Evolutionary conservation across 2,113 vertebrate species (phyloP).

Genomic region (Marcusenius ussheri): DNA sequence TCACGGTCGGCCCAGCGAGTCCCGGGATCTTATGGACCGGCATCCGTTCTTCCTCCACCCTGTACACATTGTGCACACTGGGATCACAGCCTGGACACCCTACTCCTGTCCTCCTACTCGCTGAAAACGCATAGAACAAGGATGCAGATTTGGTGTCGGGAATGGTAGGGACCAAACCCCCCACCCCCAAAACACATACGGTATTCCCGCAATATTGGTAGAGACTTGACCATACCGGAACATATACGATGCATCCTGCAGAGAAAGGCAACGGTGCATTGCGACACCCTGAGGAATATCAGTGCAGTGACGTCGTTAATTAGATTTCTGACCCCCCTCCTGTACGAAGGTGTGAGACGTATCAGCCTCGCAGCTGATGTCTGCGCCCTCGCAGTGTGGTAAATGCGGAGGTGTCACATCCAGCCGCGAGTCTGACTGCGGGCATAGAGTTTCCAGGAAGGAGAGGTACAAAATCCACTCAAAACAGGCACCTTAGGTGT

Average conservation of each 20-base stretch:
- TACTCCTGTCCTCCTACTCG: not conserved
- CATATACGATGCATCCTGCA: not conserved
- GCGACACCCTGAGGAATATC: not conserved
- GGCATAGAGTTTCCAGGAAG: not conserved
- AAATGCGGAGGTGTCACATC: not conserved
- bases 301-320: not conserved
- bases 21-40: not conserved
- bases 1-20: not conserved
- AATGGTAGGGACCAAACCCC: not conserved
- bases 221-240: not conserved
- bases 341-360: not conserved
- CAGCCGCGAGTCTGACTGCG: not conserved
- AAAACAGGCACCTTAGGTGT: not conserved
- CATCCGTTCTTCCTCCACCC: not conserved
- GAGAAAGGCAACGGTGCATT: not conserved
- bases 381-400: not conserved
- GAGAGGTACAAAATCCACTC: not conserved
- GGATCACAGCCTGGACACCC: not conserved
- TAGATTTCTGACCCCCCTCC: constrained; percentile 6
- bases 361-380: not conserved
- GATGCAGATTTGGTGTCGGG: not conserved
- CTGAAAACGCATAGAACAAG: not conserved
- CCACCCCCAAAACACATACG: not conserved
- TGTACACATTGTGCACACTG: not conserved
- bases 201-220: not conserved